A percentile compares a stretch with the other conserved stretches of the same genome.
These are phyloP conservation scores for Thereva unica DNA, from an alignment of 2,888 invertebrate species.

Conservation along the genomic window DNA sequence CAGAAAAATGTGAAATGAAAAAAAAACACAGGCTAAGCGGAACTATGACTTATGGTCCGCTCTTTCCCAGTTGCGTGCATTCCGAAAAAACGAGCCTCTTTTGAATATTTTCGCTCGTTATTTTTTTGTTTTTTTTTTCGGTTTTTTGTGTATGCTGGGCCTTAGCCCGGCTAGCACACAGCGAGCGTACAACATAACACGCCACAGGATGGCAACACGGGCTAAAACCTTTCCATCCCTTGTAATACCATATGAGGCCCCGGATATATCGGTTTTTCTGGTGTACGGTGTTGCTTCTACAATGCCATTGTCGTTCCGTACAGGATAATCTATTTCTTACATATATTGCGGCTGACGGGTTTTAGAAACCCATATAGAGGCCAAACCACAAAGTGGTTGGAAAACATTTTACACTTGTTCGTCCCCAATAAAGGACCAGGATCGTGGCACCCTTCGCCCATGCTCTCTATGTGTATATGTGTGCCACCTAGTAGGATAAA, in stretches of 20 bases:
- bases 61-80: too few relatives aligned
- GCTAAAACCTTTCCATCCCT: slow-evolving; percentile 30
- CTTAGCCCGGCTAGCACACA: neutral
- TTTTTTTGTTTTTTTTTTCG: neutral
- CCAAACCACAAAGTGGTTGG: slow-evolving; percentile 29
- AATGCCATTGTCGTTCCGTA: slow-evolving; percentile 9
- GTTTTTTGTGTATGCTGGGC: neutral
- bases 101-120: too few relatives aligned
- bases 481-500: slow-evolving; percentile 3
- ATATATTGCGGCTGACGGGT: slow-evolving; percentile 33
- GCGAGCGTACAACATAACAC: neutral
- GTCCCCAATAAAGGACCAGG: slow-evolving; percentile 17
- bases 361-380: slow-evolving; percentile 15
- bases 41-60: too few relatives aligned
- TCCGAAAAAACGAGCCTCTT: too few relatives aligned
- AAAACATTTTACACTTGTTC: slow-evolving; percentile 36
- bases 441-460: neutral
- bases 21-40: too few relatives aligned
- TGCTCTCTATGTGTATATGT: neutral
- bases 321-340: slow-evolving; percentile 32
- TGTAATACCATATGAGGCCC: slow-evolving; percentile 29
- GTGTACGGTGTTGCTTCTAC: slow-evolving; percentile 25
- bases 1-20: too few relatives aligned
- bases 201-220: neutral
- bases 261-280: slow-evolving; percentile 26